Conservation (phyloP, 1,140 invertebrate species). For the Zaprionus tsacasi region DNA sequence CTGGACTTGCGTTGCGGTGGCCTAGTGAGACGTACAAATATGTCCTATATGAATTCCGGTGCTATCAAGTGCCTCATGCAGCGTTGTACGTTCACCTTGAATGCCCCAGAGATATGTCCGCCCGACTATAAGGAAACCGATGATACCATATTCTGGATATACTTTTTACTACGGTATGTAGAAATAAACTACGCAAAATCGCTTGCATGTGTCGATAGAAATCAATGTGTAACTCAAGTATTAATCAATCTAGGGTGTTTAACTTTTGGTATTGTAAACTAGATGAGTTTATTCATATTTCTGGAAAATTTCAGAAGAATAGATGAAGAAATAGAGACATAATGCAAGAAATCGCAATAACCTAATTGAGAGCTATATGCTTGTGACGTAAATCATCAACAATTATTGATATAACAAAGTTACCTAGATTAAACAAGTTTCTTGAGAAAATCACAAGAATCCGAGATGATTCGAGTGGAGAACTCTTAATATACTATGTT, state of each 20-base stretch:
- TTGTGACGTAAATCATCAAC: too few species aligned
- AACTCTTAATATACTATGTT: too few species aligned
- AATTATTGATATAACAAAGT: too few species aligned
- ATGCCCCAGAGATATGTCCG: constrained; percentile 89
- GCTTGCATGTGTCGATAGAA: background rate
- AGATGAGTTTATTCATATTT: background rate
- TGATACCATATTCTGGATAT: constrained; percentile 91
- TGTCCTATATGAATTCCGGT: constrained; percentile 86
- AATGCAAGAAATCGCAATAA: too few species aligned
- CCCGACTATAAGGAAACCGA: constrained; percentile 90
- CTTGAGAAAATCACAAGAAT: too few species aligned
- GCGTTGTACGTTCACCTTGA: constrained; percentile 87
- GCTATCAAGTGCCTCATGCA: constrained; percentile 89
- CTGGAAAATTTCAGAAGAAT: background rate
- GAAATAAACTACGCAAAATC: background rate
- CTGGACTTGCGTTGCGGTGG: constrained; percentile 90
- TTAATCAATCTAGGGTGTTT: background rate
- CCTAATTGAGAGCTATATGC: too few species aligned
- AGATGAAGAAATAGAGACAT: background rate
- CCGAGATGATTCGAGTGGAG: too few species aligned
- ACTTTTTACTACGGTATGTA: constrained; percentile 87
- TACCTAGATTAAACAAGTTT: too few species aligned
- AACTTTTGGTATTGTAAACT: background rate
- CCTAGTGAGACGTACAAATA: constrained; percentile 87
- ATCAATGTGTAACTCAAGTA: background rate